These are phyloP conservation scores for Sebastes nivosus DNA, from an alignment of 2,797 vertebrate genomes.

Conservation along the genomic window DNA sequence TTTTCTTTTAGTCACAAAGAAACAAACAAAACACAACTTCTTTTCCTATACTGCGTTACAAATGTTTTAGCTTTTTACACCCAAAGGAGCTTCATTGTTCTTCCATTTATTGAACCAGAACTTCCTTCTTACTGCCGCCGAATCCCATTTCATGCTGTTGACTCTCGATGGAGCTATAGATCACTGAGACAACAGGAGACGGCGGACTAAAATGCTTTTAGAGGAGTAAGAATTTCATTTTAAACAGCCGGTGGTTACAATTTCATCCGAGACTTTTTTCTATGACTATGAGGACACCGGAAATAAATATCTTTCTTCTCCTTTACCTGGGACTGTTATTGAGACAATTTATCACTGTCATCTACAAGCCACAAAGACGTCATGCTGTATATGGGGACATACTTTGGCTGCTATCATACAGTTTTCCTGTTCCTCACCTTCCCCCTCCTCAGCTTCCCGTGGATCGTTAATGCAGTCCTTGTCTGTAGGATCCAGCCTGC, in stretches of 20 bases:
- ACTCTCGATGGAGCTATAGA: background rate
- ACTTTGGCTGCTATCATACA: constrained; percentile 8
- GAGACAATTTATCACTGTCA: constrained; percentile 68
- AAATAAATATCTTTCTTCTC: constrained; percentile 24
- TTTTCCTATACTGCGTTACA: background rate
- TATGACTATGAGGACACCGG: background rate
- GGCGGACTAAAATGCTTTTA: background rate
- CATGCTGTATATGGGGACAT: background rate
- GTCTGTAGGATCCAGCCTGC: constrained; percentile 29
- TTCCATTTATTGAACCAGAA: constrained; percentile 4
- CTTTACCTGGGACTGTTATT: constrained; percentile 53
- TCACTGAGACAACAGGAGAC: background rate
- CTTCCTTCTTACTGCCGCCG: background rate
- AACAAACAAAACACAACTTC: background rate
- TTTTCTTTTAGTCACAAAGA: background rate
- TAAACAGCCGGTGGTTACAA: constrained; percentile 4
- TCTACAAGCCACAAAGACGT: constrained; percentile 16
- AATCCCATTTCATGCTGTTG: background rate
- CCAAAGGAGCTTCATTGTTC: background rate
- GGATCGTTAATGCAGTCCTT: constrained; percentile 45
- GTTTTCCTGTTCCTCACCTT: constrained; percentile 27
- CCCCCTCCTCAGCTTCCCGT: constrained; percentile 10
- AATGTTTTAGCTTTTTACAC: background rate
- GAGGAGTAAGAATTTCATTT: constrained; percentile 5
- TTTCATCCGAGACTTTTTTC: constrained; percentile 6